Evolutionary conservation across 2,888 invertebrate species (phyloP).

Genomic region (Nomada hirtipes): DNA sequence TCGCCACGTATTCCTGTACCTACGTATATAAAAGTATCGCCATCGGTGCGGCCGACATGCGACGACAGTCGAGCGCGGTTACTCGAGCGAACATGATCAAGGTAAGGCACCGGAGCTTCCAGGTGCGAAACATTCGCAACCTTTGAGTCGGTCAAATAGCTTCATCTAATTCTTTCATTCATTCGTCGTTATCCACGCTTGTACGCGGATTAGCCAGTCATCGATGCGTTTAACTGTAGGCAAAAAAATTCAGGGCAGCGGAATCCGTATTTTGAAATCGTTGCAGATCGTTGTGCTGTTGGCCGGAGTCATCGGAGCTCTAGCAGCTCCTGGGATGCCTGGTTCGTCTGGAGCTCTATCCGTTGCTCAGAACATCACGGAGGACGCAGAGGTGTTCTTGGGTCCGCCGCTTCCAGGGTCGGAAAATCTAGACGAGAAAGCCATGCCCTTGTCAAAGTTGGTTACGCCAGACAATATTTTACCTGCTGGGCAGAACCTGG

Average conservation of each 20-base stretch:
- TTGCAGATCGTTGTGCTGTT: slow-evolving; percentile 71
- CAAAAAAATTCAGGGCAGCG: background rate
- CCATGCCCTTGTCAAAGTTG: slow-evolving; percentile 71
- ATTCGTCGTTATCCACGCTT: background rate
- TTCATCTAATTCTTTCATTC: background rate
- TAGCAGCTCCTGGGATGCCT: slow-evolving; percentile 58
- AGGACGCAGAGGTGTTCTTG: slow-evolving; percentile 66
- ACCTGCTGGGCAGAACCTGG: slow-evolving; percentile 63
- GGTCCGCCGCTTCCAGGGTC: slow-evolving; percentile 70
- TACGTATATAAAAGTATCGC: slow-evolving; percentile 74
- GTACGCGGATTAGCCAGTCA: background rate
- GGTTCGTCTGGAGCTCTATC: slow-evolving; percentile 24
- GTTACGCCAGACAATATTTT: slow-evolving; percentile 24
- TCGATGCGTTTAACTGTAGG: background rate
- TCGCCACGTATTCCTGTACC: slow-evolving; percentile 33
- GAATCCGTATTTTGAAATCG: slow-evolving; percentile 19
- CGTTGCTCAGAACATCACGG: slow-evolving; percentile 26
- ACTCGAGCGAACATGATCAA: slow-evolving; percentile 76
- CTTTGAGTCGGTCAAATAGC: background rate
- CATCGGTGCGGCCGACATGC: slow-evolving; percentile 62
- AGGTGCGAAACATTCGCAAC: background rate
- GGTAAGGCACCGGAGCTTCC: slow-evolving; percentile 68
- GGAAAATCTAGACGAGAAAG: slow-evolving; percentile 74
- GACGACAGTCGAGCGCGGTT: slow-evolving; percentile 74
- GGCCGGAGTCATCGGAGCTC: slow-evolving; percentile 58